Base-by-base conservation (phyloP, 2,888 invertebrate species). In the Cantharis rufa region DNA sequence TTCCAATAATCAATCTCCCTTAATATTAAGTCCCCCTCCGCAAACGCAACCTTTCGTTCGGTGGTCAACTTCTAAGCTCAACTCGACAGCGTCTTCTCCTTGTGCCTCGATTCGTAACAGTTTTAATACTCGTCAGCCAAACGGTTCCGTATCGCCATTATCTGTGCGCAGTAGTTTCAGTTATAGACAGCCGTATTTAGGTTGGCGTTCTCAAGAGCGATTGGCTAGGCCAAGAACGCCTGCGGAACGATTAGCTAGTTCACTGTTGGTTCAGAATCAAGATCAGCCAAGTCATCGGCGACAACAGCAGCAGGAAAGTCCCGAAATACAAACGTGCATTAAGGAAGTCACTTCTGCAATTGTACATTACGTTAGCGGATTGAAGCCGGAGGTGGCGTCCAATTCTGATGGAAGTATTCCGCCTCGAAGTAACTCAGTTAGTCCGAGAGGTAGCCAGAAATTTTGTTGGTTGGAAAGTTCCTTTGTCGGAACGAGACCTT, bases 311-410 rank as follows among this genome's bases (percentile, higher is more conserved):
- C 86, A 86, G 62, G 87, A 87, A 72, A 90, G 89, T 80, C 90
- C 90, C 78, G 94, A 94, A 87, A 95, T 95, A 79, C 94, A 94
- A 86, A 92, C 95, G 80, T 96, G 95, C 76, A 96, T 96, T 87
- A 96, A 96, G 88, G 96, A 96, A 89, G 96, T 96, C 81, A 96
- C 96, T 80, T 96, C 96, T 82, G 96, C 96, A 69, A 96, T 97
- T 84, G 96, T 96, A 74, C 96, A 96, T 88, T 96, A 96, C 90
- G 96, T 96, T 79, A 93, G 93, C 80, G 93, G 93, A 0, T 83
- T 92, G 83, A 92, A 91, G 86, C 93, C 91, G 76, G 92, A 91
- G 79, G 84, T 84, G 64, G 81, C 81, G 13, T 79, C 82, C 10
- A 72, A 70, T 48, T n/a, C 32, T 10, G 76, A 77, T 24, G 64